Evolutionary conservation across 2,113 vertebrate genomes (phyloP), one percentile per base, ranked within the genome.

Genomic region (Gavialis gangeticus): DNA sequence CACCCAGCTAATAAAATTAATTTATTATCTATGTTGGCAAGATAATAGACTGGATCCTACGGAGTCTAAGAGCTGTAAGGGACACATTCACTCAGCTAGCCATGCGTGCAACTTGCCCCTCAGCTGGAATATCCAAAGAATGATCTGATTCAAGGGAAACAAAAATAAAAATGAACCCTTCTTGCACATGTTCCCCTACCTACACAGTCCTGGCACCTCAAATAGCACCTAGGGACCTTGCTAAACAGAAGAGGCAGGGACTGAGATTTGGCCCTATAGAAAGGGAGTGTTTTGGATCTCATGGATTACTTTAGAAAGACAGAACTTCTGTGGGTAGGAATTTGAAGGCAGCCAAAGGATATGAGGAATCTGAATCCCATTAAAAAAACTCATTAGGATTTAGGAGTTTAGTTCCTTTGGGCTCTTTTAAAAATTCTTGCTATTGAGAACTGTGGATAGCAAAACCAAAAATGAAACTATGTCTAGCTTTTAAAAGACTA

Each of bases 91-190:
- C 16, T 21, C 34, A 71, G 14, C 19, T 24, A 22, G 21, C 5
- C 21, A 73, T 46, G 21, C 21, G 22, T 37, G 69, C 54, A 88
- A 30, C 19, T 37, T 57, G 21, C 16, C 56, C 30, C 59, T 24
- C 10, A 37, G 22, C 5, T 46, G 37, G 75, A 64, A 8, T 11
- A 28, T 63, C 56, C 21, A 10, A 3, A 87, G 7, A 4, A 64
- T 15, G n/a, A 15, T 34, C 19, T 67, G 63, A 19, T 18, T 28
- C 1, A 0, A 2, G 28, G 58, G 10, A 8, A 8, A 6, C 16
- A 17, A 25, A 75, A 62, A 34, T 11, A 62, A 25, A 15, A 2
- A 4, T 3, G 2, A 76, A 75, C 4, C 19, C 19, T 10, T 88
- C 85, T 57, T 56, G 34, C 10, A 77, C 9, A 4, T 22, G 6